Percentiles rank a stretch among this genome's conserved stretches.
These are phyloP conservation scores for Cantharis flavilabris DNA, from an alignment of 2,888 invertebrate genomes.

Conservation along the genomic window DNA sequence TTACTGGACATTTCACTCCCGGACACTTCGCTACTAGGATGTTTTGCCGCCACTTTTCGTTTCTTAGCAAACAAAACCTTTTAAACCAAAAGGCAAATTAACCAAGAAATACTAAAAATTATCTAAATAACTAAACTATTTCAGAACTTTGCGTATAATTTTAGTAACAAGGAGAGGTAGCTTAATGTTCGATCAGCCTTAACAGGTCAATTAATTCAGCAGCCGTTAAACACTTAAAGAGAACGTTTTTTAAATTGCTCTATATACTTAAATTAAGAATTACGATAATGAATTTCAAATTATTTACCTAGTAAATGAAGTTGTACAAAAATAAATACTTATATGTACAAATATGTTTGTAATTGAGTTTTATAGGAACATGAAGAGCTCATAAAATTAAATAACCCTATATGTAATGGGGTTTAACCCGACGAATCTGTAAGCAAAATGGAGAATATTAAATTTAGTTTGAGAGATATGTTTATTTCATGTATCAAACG, in stretches of 20 bases:
- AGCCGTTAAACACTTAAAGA: too few species aligned
- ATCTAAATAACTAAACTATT: too few species aligned
- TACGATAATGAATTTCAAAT: not conserved
- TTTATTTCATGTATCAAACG: slow-evolving; percentile 16
- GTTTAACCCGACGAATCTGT: slow-evolving; percentile 17
- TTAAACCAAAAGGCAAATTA: too few species aligned
- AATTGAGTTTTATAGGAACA: slow-evolving; percentile 31
- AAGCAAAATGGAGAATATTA: slow-evolving; percentile 20
- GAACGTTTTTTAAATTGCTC: not conserved
- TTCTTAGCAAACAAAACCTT: too few species aligned
- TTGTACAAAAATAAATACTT: not conserved
- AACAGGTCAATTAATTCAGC: too few species aligned
- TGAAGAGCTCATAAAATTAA: slow-evolving; percentile 33
- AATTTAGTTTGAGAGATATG: slow-evolving; percentile 20
- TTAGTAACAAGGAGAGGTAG: too few species aligned
- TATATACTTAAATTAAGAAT: not conserved
- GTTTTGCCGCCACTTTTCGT: too few species aligned
- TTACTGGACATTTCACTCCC: too few species aligned
- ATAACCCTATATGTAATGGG: slow-evolving; percentile 24
- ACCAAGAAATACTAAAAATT: too few species aligned
- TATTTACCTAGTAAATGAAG: not conserved
- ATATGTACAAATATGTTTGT: slow-evolving; percentile 6
- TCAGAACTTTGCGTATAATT: too few species aligned
- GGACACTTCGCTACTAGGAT: too few species aligned
- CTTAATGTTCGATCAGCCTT: too few species aligned